Evolutionary conservation across 2,888 invertebrate genomes (phyloP).

Genomic region (Phyllotreta striolata): DNA sequence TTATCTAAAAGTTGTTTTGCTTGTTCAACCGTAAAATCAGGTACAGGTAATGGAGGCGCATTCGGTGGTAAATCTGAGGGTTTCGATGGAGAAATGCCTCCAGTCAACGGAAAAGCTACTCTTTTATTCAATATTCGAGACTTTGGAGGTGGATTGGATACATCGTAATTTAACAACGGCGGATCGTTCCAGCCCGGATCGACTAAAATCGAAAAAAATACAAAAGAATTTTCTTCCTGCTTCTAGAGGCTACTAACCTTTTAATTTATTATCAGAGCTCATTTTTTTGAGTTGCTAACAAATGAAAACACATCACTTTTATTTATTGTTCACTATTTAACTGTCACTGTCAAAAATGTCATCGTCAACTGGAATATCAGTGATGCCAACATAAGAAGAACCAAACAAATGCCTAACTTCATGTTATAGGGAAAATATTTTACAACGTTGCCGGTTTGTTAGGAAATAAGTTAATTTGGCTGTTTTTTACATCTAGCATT

Average conservation of each 20-base stretch:
- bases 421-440: too few species aligned
- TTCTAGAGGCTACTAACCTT: not conserved
- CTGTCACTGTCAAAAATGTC: too few species aligned
- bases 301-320: too few species aligned
- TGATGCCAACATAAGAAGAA: too few species aligned
- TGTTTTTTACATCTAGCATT: too few species aligned
- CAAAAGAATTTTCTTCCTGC: too few species aligned
- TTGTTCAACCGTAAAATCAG: conserved; percentile 14
- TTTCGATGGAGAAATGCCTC: conserved; percentile 18
- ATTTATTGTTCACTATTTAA: too few species aligned
- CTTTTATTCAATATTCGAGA: conserved; percentile 52
- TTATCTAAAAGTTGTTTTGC: conserved; percentile 26
- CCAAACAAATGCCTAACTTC: too few species aligned
- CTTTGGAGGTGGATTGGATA: conserved; percentile 52
- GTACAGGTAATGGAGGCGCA: conserved; percentile 19
- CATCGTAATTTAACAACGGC: conserved; percentile 51
- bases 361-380: too few species aligned
- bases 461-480: too few species aligned
- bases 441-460: too few species aligned
- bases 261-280: conserved; percentile 1
- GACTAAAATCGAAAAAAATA: conserved; percentile 37
- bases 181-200: conserved; percentile 56
- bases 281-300: not conserved
- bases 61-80: conserved; percentile 21
- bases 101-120: conserved; percentile 50